These are phyloP conservation scores for Sebastes schlegelii DNA, from an alignment of 2,113 vertebrate genomes.

Conservation along the genomic window DNA sequence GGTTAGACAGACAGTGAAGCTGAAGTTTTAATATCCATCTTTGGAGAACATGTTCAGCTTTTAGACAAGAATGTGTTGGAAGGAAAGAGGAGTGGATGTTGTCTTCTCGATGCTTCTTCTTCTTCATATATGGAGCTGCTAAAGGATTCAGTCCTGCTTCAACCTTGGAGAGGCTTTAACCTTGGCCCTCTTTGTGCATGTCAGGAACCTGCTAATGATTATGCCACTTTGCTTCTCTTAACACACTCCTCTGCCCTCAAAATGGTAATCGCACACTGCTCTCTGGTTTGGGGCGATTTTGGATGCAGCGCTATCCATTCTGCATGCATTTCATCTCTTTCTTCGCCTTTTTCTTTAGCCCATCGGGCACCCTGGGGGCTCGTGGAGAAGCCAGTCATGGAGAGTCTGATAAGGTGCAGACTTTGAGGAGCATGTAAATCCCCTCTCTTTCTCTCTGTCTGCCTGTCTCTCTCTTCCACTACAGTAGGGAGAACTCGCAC, in stretches of 20 bases:
- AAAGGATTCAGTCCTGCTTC: slow-evolving; percentile 20
- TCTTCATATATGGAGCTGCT: slow-evolving; percentile 32
- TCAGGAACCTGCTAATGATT: slow-evolving; percentile 47
- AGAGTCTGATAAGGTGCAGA: slow-evolving; percentile 37
- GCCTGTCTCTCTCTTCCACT: slow-evolving; percentile 3
- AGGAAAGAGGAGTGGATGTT: background rate
- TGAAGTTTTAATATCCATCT: slow-evolving; percentile 46
- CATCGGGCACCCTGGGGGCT: slow-evolving; percentile 29
- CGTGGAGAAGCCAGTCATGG: slow-evolving; percentile 13
- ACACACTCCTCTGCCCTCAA: slow-evolving; percentile 44
- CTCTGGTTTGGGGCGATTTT: slow-evolving; percentile 36
- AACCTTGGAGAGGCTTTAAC: slow-evolving; percentile 40
- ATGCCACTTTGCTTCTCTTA: slow-evolving; percentile 46
- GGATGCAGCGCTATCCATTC: slow-evolving; percentile 22
- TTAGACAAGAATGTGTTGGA: slow-evolving; percentile 15
- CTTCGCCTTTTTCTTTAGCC: slow-evolving; percentile 10
- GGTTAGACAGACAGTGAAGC: slow-evolving; percentile 21
- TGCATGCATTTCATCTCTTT: slow-evolving; percentile 34
- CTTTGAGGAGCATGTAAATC: slow-evolving; percentile 25
- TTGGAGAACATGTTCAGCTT: slow-evolving; percentile 42
- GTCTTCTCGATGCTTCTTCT: slow-evolving; percentile 13
- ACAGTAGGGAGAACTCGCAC: slow-evolving; percentile 3
- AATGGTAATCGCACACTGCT: slow-evolving; percentile 54
- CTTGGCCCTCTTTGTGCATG: slow-evolving; percentile 22
- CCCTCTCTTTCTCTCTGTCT: background rate